These are phyloP conservation scores for Schizaphis graminum DNA, from an alignment of 2,888 invertebrate genomes.

Conservation along the genomic window DNA sequence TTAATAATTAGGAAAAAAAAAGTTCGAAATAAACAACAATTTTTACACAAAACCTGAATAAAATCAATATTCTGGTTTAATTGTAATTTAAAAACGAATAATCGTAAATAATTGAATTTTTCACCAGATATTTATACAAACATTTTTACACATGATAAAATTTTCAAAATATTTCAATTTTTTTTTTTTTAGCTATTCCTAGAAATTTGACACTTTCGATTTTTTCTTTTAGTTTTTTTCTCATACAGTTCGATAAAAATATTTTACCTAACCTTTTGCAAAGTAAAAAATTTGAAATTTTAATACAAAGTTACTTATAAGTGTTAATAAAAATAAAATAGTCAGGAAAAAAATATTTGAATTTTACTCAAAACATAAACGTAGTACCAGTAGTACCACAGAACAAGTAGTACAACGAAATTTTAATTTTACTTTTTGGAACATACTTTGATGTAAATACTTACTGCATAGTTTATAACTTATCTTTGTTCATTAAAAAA, in stretches of 20 bases:
- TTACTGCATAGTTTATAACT: slow-evolving; percentile 9
- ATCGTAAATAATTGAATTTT: too few species aligned
- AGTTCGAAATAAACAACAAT: too few species aligned
- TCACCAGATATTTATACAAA: neutral
- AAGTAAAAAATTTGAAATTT: neutral
- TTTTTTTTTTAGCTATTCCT: neutral
- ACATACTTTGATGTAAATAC: neutral
- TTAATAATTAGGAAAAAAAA: too few species aligned
- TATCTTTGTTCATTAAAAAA: neutral
- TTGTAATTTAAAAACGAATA: too few species aligned
- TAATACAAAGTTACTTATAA: neutral
- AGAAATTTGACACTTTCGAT: neutral
- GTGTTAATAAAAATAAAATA: neutral
- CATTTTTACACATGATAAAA: neutral
- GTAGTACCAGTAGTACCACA: slow-evolving; percentile 5
- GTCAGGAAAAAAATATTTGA: neutral
- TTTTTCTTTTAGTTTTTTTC: neutral
- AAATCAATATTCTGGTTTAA: too few species aligned
- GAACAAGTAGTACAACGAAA: neutral
- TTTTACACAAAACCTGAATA: too few species aligned
- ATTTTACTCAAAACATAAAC: neutral
- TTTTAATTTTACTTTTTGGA: neutral
- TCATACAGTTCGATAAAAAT: neutral
- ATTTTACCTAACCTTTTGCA: too few species aligned
- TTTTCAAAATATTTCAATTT: neutral